phyloP scores from a whole-genome alignment of 2,113 vertebrate species.

The Ctenomys sociabilis region DNA sequence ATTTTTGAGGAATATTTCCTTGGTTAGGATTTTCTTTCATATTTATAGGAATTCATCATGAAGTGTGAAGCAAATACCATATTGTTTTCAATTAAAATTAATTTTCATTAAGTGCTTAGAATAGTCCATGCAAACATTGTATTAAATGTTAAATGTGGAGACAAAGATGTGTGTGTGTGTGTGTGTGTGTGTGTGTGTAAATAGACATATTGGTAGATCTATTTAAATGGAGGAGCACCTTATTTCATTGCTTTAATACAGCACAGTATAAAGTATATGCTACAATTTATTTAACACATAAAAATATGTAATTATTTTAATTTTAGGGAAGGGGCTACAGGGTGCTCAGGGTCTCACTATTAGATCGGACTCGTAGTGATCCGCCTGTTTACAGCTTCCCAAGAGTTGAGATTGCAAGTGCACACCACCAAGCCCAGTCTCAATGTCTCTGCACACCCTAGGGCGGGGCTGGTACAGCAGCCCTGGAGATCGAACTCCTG shows the following conservation, averaged over 20 bases:
- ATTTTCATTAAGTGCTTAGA: not conserved
- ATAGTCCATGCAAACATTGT: not conserved
- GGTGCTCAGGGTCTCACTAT: too few species aligned
- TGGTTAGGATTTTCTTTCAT: not conserved
- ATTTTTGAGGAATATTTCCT: not conserved
- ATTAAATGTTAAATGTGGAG: not conserved
- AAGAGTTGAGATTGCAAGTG: too few species aligned
- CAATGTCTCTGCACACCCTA: too few species aligned
- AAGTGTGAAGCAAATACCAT: not conserved
- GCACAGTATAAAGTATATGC: not conserved
- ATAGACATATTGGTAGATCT: not conserved
- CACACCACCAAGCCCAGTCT: too few species aligned
- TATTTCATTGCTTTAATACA: not conserved
- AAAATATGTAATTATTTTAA: too few species aligned
- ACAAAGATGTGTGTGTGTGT: not conserved
- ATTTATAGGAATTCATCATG: not conserved
- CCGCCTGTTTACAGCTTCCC: too few species aligned
- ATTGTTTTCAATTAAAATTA: slow-evolving; percentile 2
- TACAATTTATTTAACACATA: slow-evolving; percentile 1
- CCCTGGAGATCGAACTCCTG: too few species aligned
- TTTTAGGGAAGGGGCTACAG: too few species aligned
- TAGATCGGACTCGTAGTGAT: too few species aligned
- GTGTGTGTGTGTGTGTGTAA: not conserved
- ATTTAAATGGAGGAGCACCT: not conserved
- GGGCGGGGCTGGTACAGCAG: too few species aligned